Base-by-base conservation (phyloP, 1,140 invertebrate species). In the Teleopsis dalmanni region DNA sequence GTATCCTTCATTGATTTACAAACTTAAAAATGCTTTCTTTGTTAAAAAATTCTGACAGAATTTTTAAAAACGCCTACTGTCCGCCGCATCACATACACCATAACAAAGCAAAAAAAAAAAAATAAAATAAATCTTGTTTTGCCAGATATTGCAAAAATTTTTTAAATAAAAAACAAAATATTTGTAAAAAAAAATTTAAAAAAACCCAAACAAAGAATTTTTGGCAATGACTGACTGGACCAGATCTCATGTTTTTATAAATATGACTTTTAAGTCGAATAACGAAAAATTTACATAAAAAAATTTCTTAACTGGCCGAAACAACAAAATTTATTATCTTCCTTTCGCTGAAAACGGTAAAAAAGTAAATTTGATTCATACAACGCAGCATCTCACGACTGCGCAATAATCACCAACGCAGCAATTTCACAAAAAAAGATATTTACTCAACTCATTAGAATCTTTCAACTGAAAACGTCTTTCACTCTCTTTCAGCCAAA, bases 311-410 rank as follows among this genome's bases (percentile, higher is more conserved):
- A 29, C 7, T 29, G 13, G 7, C 27, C 13, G 7, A 8, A 13
- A 13, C 27, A 8, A 29, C 27, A 29, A 29, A 13, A 29, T 29
- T 29, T 29, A 8, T 29, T 7, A 29, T 7, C 27, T 29, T 65
- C 62, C 62, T 65, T 65, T 65, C 62, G 62, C 62, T 65, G 55
- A 60, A 65, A 65, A 65, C 62, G 62, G 62, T 65, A 65, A 65
- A 65, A 46, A 65, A 65, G 62, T 65, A 65, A 65, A 62, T 65
- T 64, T 64, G 52, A 58, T 63, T 64, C 56, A n/a, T n/a, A n/a
- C n/a, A 2, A 23, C 41, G n/a, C n/a, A 18, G 41, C 41, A 10
- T 16, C 16, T 14, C 2, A 5, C 3, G 27, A 29, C 4, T 14
- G 22, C 7, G 29, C 14, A 40, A 10, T 6, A 4, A 21, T 19